Percentiles rank a stretch among this genome's conserved stretches.
Evolutionary conservation across 2,888 invertebrate species (phyloP).

Genomic region (Oscheius myriophilus): DNA sequence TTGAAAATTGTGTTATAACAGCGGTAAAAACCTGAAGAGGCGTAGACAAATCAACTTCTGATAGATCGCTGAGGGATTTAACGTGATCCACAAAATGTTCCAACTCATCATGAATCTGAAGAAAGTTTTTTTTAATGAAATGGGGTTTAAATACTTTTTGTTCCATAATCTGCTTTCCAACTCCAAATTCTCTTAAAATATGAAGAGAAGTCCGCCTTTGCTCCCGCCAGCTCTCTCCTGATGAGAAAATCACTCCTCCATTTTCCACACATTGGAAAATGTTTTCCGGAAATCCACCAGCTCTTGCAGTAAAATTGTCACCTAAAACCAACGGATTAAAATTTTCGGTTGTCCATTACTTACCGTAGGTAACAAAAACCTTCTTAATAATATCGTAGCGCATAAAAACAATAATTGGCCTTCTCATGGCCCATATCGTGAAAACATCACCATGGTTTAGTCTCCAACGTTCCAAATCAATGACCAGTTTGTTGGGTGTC

Average conservation of each 20-base stretch:
- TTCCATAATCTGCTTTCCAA: conserved; percentile 51
- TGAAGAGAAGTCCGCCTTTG: conserved; percentile 46
- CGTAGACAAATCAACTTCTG: conserved; percentile 37
- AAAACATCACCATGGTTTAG: conserved; percentile 28
- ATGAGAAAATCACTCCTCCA: conserved; percentile 36
- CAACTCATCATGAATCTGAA: conserved; percentile 27
- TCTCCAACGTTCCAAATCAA: conserved; percentile 7
- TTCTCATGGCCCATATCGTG: conserved; percentile 26
- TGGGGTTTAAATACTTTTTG: no score
- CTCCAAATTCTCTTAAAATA: conserved; percentile 52
- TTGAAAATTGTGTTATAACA: conserved; percentile 41
- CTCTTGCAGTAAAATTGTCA: conserved; percentile 29
- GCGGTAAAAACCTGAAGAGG: conserved; percentile 47
- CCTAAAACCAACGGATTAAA: conserved; percentile 20
- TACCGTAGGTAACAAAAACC: conserved; percentile 29
- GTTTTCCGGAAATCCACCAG: conserved; percentile 34
- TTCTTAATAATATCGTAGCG: conserved; percentile 30
- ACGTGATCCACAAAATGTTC: conserved; percentile 23
- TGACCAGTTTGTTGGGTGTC: conserved; percentile 1
- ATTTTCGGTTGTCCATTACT: no score
- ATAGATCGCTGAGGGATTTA: conserved; percentile 8
- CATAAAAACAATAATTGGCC: conserved; percentile 31
- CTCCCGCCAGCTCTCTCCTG: conserved; percentile 49
- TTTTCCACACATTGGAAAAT: conserved; percentile 29
- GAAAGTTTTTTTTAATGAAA: no score